Conservation (phyloP, 2,888 invertebrate species). For the Heterodera filipjevi region DNA sequence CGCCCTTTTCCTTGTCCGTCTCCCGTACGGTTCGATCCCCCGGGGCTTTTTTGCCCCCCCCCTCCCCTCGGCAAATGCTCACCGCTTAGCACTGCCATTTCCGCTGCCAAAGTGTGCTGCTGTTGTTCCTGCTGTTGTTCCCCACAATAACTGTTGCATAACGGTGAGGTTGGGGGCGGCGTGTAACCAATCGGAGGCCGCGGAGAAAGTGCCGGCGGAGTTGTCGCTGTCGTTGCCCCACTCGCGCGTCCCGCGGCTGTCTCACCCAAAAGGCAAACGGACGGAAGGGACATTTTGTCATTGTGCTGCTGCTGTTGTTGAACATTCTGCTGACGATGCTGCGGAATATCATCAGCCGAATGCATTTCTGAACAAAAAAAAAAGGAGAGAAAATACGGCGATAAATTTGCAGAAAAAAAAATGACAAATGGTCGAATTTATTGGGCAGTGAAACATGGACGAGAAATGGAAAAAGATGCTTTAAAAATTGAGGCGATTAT, state of each 20-base stretch:
- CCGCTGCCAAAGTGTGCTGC: not conserved
- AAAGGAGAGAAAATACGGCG: not conserved
- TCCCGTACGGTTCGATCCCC: too few relatives aligned
- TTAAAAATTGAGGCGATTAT: not conserved
- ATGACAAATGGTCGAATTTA: too few relatives aligned
- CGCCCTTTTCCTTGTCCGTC: too few relatives aligned
- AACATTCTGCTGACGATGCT: not conserved
- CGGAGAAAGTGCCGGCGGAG: not conserved
- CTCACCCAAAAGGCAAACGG: not conserved
- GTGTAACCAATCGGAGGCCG: slow-evolving; percentile 4
- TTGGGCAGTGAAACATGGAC: too few relatives aligned
- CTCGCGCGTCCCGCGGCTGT: too few relatives aligned
- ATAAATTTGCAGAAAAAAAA: too few relatives aligned
- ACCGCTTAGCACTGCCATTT: slow-evolving; percentile 1
- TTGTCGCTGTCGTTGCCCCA: not conserved
- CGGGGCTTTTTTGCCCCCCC: too few relatives aligned
- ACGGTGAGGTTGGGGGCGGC: not conserved
- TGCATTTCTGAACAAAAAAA: not conserved
- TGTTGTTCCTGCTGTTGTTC: slow-evolving; percentile 1
- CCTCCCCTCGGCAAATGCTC: not conserved
- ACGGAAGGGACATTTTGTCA: not conserved
- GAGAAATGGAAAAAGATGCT: too few relatives aligned
- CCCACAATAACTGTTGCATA: not conserved
- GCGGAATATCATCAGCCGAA: not conserved
- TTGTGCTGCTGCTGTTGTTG: not conserved